Base-by-base conservation (phyloP, 1,140 invertebrate genomes). In the Melanaphis sacchari region DNA sequence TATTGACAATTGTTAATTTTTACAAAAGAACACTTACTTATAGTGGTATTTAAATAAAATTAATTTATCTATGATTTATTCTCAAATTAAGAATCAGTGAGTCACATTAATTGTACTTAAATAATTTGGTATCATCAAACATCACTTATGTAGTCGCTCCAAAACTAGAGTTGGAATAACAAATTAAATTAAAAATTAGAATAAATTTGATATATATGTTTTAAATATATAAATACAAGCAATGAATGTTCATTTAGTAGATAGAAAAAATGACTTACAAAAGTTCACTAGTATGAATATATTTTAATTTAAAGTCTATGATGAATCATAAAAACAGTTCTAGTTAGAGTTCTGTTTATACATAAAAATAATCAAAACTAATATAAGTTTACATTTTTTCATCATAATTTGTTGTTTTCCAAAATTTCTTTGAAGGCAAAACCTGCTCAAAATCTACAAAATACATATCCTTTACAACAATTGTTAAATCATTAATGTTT, bases 21-120 rank as follows among this genome's bases (percentile, higher is more conserved):
- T n/a, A 49, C 46, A 49, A 49, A 85, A 85, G 84, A 85, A 85
- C 84, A 85, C 84, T 43, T 85, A 85, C 31, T 85, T 85, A 85
- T n/a, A 85, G 84, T 85, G 84, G 84, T 85, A 85, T 43, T n/a
- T 43, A 85, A 43, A 43, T 85, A n/a, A 85, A 76, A 76, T 31
- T 0, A 76, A 43, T 85, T 43, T 85, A n/a, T 43, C 15, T 36
- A 36, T 43, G 41, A 85, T 26, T 15, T 41, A 85, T 41, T 85
- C 5, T 85, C 24, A 41, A 41, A 31, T 40, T 81, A 82, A 36
- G 36, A 21, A 7, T 21, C 7, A 21, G 0, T 11, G 2, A 22
- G 22, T 40, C 38, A 38, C 8, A 6, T 66, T 15, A 66, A 76
- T n/a, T 76, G n/a, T 76, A 76, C 4, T n/a, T 76, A 76, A 18